Evolutionary conservation across 2,888 invertebrate genomes (phyloP), one percentile per base, ranked within the genome.

Genomic region (Diarsia mendica): DNA sequence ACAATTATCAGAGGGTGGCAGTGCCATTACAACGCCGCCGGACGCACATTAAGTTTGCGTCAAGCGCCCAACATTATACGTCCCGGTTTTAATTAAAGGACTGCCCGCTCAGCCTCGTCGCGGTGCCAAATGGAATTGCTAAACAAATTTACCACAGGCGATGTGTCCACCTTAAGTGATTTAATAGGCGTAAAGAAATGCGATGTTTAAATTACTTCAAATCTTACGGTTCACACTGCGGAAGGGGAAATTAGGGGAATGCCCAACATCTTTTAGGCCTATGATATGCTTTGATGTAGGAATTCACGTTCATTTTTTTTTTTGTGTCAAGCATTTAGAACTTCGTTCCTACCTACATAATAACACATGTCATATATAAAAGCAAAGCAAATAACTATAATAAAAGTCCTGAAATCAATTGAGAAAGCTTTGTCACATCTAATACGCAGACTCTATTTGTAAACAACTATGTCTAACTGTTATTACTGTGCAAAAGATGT

Each of bases 121-220:
- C 91, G 91, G 90, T 92, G 94, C 94, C 94, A 94, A 95, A 96
- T 95, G 96, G 95, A 96, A 96, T 96, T 95, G 94, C 96, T 95
- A 95, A 96, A 96, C 96, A 96, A 96, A 96, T 96, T 96, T 94
- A 94, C 96, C 95, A 94, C 95, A 93, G 92, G 93, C 95, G 92
- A 94, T 94, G 94, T 96, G 96, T 96, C 96, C 96, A 96, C 96
- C 96, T 96, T 95, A 96, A 96, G 96, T 96, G 96, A 96, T 96
- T 96, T 96, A 96, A 96, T 95, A 95, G 95, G 94, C 95, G 95
- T 93, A 93, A 96, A 95, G 96, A 95, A 96, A 96, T 96, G 94
- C 94, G 91, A 92, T 93, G 92, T 93, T 94, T 94, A 92, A 92
- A 93, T 93, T 92, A 91, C 90, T 92, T 90, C 90, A 91, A 94